Evolutionary conservation across 2,113 vertebrate genomes (phyloP), one percentile per base, ranked within the genome.

Genomic region (Aramus guarauna): DNA sequence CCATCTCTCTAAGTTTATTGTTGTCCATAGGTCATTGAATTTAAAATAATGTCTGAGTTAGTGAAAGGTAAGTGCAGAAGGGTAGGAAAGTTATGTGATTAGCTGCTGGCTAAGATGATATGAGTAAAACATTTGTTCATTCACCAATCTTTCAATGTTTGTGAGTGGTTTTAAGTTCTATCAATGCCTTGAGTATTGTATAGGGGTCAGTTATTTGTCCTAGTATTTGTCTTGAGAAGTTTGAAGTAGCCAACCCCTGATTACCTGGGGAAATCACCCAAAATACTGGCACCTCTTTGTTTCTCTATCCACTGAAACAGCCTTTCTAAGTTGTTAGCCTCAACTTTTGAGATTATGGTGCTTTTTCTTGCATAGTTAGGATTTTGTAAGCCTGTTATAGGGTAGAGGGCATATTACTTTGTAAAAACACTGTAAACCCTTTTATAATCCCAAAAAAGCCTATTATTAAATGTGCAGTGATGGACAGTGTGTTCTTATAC

Each of bases 171-270:
- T 55, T 29, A 39, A 30, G 37, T n/a, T 77, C n/a, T 26, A 43
- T 12, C 74, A 21, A 4, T 26, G 34, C 55, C 56, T 55, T 0
- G 0, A 15, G 73, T 72, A 2, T 10, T n/a, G 18, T 27, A 5
- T 4, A 34, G 47, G 32, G 34, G 24, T 52, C 43, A 43, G 5
- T 17, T 77, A 18, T 45, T 53, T 85, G 48, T 29, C 5, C 26
- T 34, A 23, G 23, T 10, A 8, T 37, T 34, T 50, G 32, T 34
- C 47, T 62, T 69, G 39, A 45, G 9, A 73, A 47, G 41, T 36
- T n/a, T 55, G 48, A 52, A 66, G 41, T 50, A 30, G 60, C 53
- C 72, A n/a, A 39, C 9, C 30, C 37, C 26, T 24, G 22, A 21
- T 63, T 52, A 37, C 0, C 0, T 59, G 64, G 43, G 17, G 71